Base-by-base conservation (phyloP, 1,140 invertebrate genomes). In the Drosophila melanica region DNA sequence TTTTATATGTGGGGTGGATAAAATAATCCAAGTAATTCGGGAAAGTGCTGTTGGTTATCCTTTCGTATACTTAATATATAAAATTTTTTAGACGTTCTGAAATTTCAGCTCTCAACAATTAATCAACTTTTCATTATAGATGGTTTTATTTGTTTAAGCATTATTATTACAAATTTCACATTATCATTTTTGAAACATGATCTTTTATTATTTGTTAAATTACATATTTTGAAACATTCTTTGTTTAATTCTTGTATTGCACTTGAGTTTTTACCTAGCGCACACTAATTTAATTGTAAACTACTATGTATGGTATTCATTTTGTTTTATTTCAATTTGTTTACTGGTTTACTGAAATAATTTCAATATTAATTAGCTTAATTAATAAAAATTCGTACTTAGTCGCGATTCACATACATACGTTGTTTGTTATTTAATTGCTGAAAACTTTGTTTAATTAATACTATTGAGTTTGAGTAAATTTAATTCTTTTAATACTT, bases 381-480 rank as follows among this genome's bases (percentile, higher is more conserved):
- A 75, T 87, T 85, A 85, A 87, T 85, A 85, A 85, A 85, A 85
- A 85, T 85, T 85, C 81, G 81, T 85, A 85, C 81, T 85, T 87
- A 85, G 81, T 85, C 82, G 75, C 80, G 74, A 86, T 85, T 65
- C 75, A 84, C 80, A 82, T 68, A 82, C 71, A 82, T 82, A 81
- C 65, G 54, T 77, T 84, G 59, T 77, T 81, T 75, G 27, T 62
- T 74, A 54, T 75, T 79, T 66, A 66, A 58, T 72, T 72, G 69
- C 47, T 82, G 80, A 72, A 85, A 84, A 84, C 78, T 39, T 72
- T 78, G 57, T 67, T 75, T 64, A 69, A 79, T 81, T 48, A 58
- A 70, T 77, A 54, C 55, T 86, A 87, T 87, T 87, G 73, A 79
- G 77, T 75, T 85, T 85, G 70, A 87, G 54, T 85, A 87, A 78